Evolutionary conservation across 2,888 invertebrate species (phyloP).

Genomic region (Pterostichus madidus): DNA sequence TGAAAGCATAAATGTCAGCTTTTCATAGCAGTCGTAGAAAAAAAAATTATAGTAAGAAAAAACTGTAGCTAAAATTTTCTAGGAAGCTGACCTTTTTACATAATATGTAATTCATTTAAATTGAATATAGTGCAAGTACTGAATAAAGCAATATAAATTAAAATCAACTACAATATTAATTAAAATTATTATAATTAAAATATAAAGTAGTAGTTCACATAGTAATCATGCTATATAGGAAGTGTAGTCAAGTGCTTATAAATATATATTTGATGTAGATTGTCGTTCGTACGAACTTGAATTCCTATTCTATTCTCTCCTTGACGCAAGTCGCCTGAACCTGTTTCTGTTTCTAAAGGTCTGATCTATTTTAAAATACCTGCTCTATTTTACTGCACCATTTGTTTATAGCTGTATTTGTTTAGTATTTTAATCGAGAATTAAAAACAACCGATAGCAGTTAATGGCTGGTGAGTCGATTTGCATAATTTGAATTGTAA

Average conservation of each 20-base stretch:
- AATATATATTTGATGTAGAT: slow-evolving; percentile 18
- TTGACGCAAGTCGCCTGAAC: slow-evolving; percentile 15
- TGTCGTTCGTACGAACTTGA: slow-evolving; percentile 18
- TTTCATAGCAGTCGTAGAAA: too few relatives aligned
- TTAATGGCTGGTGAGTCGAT: slow-evolving; percentile 1
- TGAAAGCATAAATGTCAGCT: too few relatives aligned
- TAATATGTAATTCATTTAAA: too few relatives aligned
- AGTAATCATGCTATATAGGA: slow-evolving; percentile 22
- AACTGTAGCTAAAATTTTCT: too few relatives aligned
- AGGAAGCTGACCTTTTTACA: too few relatives aligned
- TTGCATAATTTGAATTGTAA: slow-evolving; percentile 37
- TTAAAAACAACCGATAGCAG: slow-evolving; percentile 6
- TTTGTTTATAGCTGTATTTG: slow-evolving; percentile 35
- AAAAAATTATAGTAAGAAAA: too few relatives aligned
- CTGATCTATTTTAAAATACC: slow-evolving; percentile 47
- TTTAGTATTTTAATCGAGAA: slow-evolving; percentile 14
- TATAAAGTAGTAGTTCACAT: slow-evolving; percentile 6
- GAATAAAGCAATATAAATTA: too few relatives aligned
- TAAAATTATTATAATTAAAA: slow-evolving; percentile 25
- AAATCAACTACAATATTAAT: neutral
- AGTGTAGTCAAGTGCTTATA: slow-evolving; percentile 5
- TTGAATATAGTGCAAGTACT: too few relatives aligned
- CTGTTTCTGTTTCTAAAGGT: slow-evolving; percentile 42
- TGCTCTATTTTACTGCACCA: neutral
- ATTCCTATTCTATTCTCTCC: slow-evolving; percentile 26